These are phyloP conservation scores for Rhinoderma darwinii DNA, from an alignment of 2,113 vertebrate genomes.

Conservation along the genomic window DNA sequence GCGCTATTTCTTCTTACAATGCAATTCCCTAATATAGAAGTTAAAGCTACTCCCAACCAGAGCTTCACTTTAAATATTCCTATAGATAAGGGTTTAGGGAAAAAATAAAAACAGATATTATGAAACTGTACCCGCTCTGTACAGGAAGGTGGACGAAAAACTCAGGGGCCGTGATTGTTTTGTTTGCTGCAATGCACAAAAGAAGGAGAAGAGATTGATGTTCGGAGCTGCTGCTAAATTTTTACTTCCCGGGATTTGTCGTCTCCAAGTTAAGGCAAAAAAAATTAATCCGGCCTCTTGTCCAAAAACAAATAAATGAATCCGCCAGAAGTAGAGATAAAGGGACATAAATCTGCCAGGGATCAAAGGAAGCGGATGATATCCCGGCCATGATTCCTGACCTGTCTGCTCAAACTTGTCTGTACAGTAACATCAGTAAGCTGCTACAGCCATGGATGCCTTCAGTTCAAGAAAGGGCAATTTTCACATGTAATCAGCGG, in stretches of 20 bases:
- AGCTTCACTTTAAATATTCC: background rate
- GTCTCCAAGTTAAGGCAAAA: constrained; percentile 27
- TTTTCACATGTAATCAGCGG: no score
- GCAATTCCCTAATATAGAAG: background rate
- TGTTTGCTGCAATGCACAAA: constrained; percentile 19
- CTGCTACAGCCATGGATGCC: no score
- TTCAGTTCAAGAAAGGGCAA: no score
- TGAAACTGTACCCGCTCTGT: background rate
- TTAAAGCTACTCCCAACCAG: background rate
- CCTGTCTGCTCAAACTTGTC: no score
- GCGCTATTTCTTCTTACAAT: background rate
- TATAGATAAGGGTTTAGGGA: no score
- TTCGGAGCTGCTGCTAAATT: background rate
- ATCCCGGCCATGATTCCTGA: no score
- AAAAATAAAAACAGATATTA: background rate
- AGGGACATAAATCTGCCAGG: no score
- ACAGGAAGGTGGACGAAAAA: constrained; percentile 44
- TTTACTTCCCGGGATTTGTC: background rate
- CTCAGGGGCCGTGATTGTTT: background rate
- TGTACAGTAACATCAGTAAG: no score
- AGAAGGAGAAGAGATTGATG: constrained; percentile 30
- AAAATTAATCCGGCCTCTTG: no score
- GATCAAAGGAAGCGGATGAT: no score
- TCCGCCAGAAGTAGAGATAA: no score
- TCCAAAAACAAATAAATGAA: no score